Percentiles rank a stretch among this genome's conserved stretches.
These are phyloP conservation scores for Diabrotica virgifera DNA, from an alignment of 1,140 invertebrate genomes.

Conservation along the genomic window DNA sequence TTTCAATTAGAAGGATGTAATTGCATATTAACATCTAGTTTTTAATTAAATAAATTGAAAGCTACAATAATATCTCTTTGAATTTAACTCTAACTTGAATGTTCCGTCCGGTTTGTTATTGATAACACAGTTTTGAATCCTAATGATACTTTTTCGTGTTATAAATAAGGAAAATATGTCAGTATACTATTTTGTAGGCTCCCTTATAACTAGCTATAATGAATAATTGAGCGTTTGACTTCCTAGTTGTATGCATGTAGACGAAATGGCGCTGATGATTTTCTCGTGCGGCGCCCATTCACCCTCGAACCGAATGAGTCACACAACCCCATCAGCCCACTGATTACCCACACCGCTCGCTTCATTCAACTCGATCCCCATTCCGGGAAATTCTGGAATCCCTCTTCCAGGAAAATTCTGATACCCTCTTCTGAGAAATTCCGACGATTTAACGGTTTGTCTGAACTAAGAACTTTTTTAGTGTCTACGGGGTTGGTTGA, in stretches of 20 bases:
- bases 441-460: background rate
- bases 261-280: background rate
- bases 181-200: too few species aligned
- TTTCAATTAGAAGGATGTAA: too few species aligned
- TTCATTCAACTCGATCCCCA: background rate
- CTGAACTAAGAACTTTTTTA: too few species aligned
- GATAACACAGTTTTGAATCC: too few species aligned
- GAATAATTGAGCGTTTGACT: background rate
- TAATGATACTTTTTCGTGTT: too few species aligned
- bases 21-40: too few species aligned
- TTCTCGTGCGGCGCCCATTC: conserved; percentile 1
- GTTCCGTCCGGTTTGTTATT: too few species aligned
- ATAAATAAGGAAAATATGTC: too few species aligned
- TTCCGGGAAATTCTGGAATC: background rate
- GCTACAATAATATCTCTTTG: too few species aligned
- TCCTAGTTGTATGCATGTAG: background rate
- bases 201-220: background rate
- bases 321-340: background rate
- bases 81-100: too few species aligned
- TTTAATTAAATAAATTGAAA: too few species aligned
- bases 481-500: too few species aligned
- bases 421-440: background rate
- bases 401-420: background rate
- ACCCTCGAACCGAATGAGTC: background rate
- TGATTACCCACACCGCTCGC: background rate